phyloP scores from a whole-genome alignment of 2,797 vertebrate genomes.

The Sebastes glaucus region DNA sequence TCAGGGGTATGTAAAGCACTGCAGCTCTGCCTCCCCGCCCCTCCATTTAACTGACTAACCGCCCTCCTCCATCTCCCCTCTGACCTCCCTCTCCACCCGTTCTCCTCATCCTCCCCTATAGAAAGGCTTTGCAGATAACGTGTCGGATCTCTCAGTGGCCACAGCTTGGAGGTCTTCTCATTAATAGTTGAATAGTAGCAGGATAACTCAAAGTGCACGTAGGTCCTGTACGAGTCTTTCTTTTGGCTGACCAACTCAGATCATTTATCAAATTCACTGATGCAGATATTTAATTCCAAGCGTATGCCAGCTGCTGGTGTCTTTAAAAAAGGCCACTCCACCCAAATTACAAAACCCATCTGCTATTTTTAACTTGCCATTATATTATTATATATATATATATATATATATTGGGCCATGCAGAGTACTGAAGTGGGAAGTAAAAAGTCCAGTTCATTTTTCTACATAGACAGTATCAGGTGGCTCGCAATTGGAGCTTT shows the following conservation, averaged over 20 bases:
- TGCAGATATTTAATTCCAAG: background rate
- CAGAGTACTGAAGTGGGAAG: slow-evolving; percentile 19
- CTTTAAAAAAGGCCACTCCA: background rate
- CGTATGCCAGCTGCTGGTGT: background rate
- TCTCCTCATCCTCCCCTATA: background rate
- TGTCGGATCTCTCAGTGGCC: slow-evolving; percentile 22
- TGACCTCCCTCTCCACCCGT: slow-evolving; percentile 3
- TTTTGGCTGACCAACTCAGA: background rate
- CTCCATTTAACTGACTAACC: slow-evolving; percentile 21
- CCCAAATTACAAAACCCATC: background rate
- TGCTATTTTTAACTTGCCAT: slow-evolving; percentile 2
- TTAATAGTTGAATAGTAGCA: background rate
- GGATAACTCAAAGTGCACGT: background rate
- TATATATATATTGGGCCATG: background rate
- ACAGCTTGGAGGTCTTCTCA: slow-evolving; percentile 13
- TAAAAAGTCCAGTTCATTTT: background rate
- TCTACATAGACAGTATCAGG: background rate
- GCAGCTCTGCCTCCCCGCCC: slow-evolving; percentile 54
- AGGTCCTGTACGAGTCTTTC: background rate
- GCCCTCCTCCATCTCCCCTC: background rate
- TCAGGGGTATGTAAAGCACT: slow-evolving; percentile 93
- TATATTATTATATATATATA: no score
- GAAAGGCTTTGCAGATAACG: slow-evolving; percentile 32
- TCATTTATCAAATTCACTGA: background rate
- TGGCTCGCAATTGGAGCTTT: slow-evolving; percentile 5